Base-by-base conservation (phyloP, 35 echinoderm and acorn worm species). In the Amphiura filiformis region DNA sequence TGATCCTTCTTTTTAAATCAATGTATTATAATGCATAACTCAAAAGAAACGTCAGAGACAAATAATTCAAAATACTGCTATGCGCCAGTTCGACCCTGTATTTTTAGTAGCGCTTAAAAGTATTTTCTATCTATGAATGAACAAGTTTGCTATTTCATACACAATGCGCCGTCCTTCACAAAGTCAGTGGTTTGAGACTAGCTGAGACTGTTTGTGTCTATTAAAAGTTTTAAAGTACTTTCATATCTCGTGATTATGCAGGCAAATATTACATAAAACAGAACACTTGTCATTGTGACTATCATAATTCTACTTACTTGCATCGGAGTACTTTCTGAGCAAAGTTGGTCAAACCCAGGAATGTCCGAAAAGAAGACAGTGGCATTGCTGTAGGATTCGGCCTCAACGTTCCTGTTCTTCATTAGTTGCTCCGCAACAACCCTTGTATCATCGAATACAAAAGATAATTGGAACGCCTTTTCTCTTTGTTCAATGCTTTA, bases 341-440 rank as follows among this genome's bases (percentile, higher is more conserved):
- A 92, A 5, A 92, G 80, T 28, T 52, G 76, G 75, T 79, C 82
- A 78, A 92, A 92, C 26, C 86, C 91, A 0, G 38, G 40, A 49
- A 92, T 83, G 44, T 92, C 91, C 2, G 91, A n/a, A n/a, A n/a
- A n/a, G 36, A 93, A 83, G 1, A 93, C 86, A 9, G 91, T 88
- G 40, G 86, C 91, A 22, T 70, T 84, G 35, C 82, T 61, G 39
- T 82, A 93, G 9, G 44, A 93, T 49, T 93, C 91, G 13, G 91
- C 91, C 12, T 76, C 81, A 22, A 93, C 91, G 75, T 88, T 80
- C 39, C 52, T 20, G 12, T 81, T 80, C 1, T 44, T 56, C 39
- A 88, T 88, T 32, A 93, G 76, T 44, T 93, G 91, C 57, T 93
- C 87, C 15, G 91, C 91, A 28, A 93, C 91, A 12, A 79, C 81